Evolutionary conservation across 2,888 invertebrate genomes (phyloP).

Genomic region (Willowsia nigromaculata): DNA sequence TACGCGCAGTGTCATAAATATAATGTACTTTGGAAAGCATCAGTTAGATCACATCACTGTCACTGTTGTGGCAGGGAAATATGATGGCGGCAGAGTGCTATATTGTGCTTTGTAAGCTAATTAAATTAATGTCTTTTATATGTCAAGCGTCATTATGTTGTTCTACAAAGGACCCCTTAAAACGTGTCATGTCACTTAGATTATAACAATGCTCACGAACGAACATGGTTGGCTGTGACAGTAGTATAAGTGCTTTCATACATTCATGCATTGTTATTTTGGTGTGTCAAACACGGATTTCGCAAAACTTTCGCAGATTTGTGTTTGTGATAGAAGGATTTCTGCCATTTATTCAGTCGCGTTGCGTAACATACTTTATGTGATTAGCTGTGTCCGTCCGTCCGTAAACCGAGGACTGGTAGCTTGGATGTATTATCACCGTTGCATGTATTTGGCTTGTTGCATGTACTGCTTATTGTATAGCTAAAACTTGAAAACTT

Average conservation of each 20-base stretch:
- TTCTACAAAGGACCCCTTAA: constrained; percentile 20
- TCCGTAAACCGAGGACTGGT: too few species aligned
- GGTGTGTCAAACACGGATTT: neutral
- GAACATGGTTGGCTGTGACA: neutral
- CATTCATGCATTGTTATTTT: neutral
- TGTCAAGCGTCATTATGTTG: constrained; percentile 60
- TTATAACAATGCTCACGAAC: neutral
- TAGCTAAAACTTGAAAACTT: too few species aligned
- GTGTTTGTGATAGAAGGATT: neutral
- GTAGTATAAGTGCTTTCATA: neutral
- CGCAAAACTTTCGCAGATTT: constrained; percentile 7
- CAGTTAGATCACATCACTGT: constrained; percentile 20
- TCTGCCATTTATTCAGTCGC: neutral
- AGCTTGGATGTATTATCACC: too few species aligned
- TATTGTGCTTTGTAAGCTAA: constrained; percentile 45
- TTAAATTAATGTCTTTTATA: constrained; percentile 63
- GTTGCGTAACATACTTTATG: too few species aligned
- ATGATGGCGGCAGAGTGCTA: neutral
- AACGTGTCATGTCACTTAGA: constrained; percentile 27
- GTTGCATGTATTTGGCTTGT: too few species aligned
- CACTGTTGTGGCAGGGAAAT: constrained; percentile 1
- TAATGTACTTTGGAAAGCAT: constrained; percentile 55
- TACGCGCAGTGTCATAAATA: constrained; percentile 47
- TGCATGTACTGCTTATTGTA: too few species aligned
- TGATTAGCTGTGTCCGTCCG: too few species aligned